Conservation (phyloP, 37 sponge, comb jelly and placozoan species). For the Diacarnus erythraeanus region DNA sequence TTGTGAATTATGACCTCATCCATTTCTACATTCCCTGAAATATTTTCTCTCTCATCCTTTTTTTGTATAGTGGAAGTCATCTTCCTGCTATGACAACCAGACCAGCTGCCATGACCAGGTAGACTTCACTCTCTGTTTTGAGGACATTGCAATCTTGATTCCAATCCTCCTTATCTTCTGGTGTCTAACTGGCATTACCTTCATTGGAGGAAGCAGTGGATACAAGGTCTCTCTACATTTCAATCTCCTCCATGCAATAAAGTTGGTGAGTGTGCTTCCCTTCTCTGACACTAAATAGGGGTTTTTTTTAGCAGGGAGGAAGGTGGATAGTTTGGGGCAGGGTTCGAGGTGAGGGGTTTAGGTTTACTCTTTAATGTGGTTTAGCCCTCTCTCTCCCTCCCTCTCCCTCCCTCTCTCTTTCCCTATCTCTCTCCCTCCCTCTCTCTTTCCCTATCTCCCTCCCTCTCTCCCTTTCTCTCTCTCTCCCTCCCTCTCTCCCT, state of each 20-base stretch:
- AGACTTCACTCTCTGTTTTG: conserved; percentile 73
- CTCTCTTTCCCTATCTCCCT: no score
- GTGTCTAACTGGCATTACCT: conserved; percentile 29
- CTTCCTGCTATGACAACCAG: no score
- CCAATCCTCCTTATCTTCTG: conserved; percentile 50
- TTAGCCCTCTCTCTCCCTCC: neutral
- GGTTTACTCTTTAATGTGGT: neutral
- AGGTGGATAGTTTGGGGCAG: neutral
- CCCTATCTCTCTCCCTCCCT: no score
- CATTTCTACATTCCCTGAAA: no score
- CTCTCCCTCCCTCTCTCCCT: no score
- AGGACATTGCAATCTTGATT: conserved; percentile 66
- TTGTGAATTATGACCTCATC: no score
- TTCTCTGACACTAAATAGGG: no score
- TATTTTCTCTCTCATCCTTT: no score
- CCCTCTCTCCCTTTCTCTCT: no score
- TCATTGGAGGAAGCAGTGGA: conserved; percentile 13
- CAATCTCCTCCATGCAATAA: neutral
- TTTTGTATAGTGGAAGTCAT: no score
- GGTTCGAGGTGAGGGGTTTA: neutral
- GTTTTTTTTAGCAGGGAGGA: no score
- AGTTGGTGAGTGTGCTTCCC: conserved; percentile 8
- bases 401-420: no score
- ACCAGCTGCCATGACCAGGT: conserved; percentile 32
- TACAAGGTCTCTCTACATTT: neutral